Evolutionary conservation across 1,140 invertebrate species (phyloP), one percentile per base, ranked within the genome.

Genomic region (Saccostrea glomerata): DNA sequence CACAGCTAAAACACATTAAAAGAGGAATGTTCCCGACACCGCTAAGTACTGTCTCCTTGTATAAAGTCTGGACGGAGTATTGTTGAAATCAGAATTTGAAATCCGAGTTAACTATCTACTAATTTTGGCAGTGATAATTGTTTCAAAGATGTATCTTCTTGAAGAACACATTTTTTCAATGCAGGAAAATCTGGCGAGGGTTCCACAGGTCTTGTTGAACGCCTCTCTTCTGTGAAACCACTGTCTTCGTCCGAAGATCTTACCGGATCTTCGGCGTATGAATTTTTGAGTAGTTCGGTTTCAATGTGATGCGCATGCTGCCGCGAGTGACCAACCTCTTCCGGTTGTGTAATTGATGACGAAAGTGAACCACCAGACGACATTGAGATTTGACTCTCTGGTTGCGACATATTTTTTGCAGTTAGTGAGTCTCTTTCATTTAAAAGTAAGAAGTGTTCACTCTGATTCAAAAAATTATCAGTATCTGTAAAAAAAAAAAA

Each of bases 261-360:
- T 1, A 17, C 0, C 17, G 15, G 17, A n/a, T 20, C 15, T 63
- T 63, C 58, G 5, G 15, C 58, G 58, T 63, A 63, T 25, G 70
- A 77, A 30, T 77, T 77, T 77, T 77, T 77, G 5, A 77, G 70
- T 30, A 77, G 70, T 36, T 77, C 70, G 12, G 23, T 25, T 77
- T 77, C 70, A 77, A 77, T 77, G 30, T 77, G 70, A 17, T 36
- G 70, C 25, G 11, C 70, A 77, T 77, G 70, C 11, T 77, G 70
- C 5, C 25, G 70, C 3, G 70, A 77, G 13, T 77, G 13, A 11
- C 70, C 70, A 15, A 36, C 70, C 15, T 77, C 70, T 17, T 77
- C 25, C 11, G 70, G 70, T 77, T 77, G 70, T 36, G 70, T 77
- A 25, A 77, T 25, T 15, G 70, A 30, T 77, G 70, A 77, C 70